Evolutionary conservation across 2,113 vertebrate species (phyloP).

Genomic region (Carassius gibelio): DNA sequence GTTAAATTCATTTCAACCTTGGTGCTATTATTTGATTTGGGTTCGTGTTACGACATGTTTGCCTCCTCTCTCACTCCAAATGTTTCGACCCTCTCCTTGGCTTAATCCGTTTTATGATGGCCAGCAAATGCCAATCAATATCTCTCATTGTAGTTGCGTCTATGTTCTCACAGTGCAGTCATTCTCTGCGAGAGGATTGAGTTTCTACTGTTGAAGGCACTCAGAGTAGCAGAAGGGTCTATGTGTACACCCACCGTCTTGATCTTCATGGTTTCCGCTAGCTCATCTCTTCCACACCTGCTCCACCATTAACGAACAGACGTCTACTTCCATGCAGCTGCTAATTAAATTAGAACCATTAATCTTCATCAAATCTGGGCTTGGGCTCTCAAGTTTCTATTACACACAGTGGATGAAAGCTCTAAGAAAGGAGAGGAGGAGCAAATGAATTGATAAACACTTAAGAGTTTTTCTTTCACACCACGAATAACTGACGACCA

Average conservation of each 20-base stretch:
- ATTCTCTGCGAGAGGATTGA: neutral
- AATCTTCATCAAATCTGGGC: constrained; percentile 56
- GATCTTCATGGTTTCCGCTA: constrained; percentile 15
- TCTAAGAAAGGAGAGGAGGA: neutral
- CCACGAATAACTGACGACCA: neutral
- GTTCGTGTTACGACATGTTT: constrained; percentile 45
- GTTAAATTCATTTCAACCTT: constrained; percentile 52
- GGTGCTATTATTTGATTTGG: constrained; percentile 52
- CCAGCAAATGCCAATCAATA: constrained; percentile 56
- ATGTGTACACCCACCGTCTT: neutral
- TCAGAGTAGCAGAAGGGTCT: neutral
- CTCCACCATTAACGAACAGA: constrained; percentile 48
- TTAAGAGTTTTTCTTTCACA: neutral
- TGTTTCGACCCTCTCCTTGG: constrained; percentile 24
- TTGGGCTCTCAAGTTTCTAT: constrained; percentile 21
- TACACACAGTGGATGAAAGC: constrained; percentile 18
- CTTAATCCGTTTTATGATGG: constrained; percentile 54
- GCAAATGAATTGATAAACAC: constrained; percentile 16
- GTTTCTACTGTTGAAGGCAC: constrained; percentile 4
- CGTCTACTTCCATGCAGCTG: constrained; percentile 40
- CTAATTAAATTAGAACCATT: constrained; percentile 55
- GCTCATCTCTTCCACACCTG: constrained; percentile 49
- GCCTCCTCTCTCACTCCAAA: constrained; percentile 38
- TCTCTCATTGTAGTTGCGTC: constrained; percentile 1
- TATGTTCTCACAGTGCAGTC: constrained; percentile 11